Evolutionary conservation across 2,113 vertebrate species (phyloP).

Genomic region (Aramus guarauna): DNA sequence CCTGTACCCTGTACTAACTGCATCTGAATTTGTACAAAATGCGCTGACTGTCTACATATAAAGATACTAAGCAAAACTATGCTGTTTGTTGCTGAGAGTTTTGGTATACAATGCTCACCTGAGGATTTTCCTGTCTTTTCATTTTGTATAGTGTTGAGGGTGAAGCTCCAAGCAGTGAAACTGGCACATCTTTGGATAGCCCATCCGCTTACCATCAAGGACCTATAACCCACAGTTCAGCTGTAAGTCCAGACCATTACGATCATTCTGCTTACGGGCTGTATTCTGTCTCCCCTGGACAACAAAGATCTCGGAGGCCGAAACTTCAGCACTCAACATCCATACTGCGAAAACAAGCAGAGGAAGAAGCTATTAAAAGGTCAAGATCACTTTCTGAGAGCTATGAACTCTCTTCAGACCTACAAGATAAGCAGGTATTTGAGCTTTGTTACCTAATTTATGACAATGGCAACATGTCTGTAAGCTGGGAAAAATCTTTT

Average conservation of each 20-base stretch:
- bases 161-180: conserved; percentile 85
- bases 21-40: background rate
- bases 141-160: conserved; percentile 86
- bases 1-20: background rate
- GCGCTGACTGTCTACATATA: background rate
- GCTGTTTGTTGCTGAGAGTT: background rate
- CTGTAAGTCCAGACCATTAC: conserved; percentile 84
- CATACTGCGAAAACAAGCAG: conserved; percentile 94
- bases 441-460: background rate
- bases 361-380: conserved; percentile 97
- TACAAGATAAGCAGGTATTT: conserved; percentile 97
- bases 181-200: conserved; percentile 84
- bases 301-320: conserved; percentile 82
- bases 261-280: conserved; percentile 79
- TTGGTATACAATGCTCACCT: background rate
- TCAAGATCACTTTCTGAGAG: conserved; percentile 95
- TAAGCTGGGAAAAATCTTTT: background rate
- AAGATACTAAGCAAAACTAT: background rate
- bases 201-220: conserved; percentile 81
- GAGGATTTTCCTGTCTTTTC: background rate
- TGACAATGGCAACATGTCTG: background rate
- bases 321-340: conserved; percentile 96
- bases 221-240: conserved; percentile 79
- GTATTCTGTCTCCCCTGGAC: conserved; percentile 80
- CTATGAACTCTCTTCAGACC: conserved; percentile 98